Percentiles rank a stretch among this genome's conserved stretches.
These are phyloP conservation scores for Artibeus jamaicensis DNA, from an alignment of 2,797 vertebrate species.

Conservation along the genomic window DNA sequence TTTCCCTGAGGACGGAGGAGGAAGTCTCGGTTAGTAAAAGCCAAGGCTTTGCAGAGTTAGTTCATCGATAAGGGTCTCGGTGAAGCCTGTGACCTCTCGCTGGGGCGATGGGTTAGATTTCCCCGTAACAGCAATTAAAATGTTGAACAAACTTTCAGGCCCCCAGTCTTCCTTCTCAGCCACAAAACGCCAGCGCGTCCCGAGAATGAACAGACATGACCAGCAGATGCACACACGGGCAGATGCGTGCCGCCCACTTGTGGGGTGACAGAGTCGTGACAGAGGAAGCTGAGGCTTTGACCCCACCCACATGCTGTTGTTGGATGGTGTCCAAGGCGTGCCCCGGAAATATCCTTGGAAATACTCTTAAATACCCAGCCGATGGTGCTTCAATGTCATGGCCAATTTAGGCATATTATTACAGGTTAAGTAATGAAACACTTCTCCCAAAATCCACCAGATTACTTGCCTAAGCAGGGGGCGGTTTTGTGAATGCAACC, in stretches of 20 bases:
- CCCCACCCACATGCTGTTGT: fast-evolving
- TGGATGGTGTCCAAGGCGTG: neutral
- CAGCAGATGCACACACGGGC: neutral
- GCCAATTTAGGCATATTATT: too few species aligned
- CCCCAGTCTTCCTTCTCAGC: neutral
- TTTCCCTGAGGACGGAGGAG: neutral
- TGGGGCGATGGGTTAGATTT: neutral
- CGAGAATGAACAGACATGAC: neutral
- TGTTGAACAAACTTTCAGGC: neutral
- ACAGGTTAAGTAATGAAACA: neutral
- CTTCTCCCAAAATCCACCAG: neutral
- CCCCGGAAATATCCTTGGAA: neutral
- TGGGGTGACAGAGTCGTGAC: neutral
- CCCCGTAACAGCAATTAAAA: too few species aligned
- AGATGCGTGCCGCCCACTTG: neutral
- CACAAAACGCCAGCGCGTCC: fast-evolving
- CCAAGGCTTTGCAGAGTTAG: neutral
- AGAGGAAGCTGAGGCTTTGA: too few species aligned
- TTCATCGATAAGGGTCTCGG: fast-evolving
- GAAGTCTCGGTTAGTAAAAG: neutral
- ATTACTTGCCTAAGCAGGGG: neutral
- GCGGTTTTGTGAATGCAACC: neutral
- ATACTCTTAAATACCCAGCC: neutral
- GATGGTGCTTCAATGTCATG: neutral
- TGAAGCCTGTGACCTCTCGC: neutral